Base-by-base conservation (phyloP, 2,113 vertebrate species). In the Prionailurus bengalensis region DNA sequence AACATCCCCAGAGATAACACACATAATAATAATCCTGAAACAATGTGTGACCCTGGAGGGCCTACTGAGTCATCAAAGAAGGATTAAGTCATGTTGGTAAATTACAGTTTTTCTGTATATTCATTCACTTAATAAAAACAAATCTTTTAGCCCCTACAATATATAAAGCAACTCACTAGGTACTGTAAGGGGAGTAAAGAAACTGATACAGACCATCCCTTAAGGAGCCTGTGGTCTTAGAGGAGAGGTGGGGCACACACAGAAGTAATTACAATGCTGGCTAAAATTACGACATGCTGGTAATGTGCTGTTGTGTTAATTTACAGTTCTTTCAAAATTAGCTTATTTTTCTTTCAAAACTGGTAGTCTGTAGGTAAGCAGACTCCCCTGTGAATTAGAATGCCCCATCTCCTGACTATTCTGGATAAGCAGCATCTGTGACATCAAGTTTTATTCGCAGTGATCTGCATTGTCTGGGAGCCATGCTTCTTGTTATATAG, bases 241-340 rank as follows among this genome's bases (percentile, higher is more conserved):
- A 82, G 23, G 53, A 66, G 45, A 80, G 48, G 63, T 36, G 31
- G 36, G 31, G 14, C 8, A 79, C 33, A 36, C 29, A 73, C 5
- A 1, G 5, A 73, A 42, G 45, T 79, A 85, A 91, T 89, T 71
- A 92, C 10, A 80, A 48, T 65, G 85, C 21, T 74, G 73, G 81
- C 12, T 53, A 74, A 80, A 93, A 82, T 65, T 39, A 78, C 21
- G 10, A 74, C 63, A 63, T 14, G 5, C 76, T 15, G 8, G 25
- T 39, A 68, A 91, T 45, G 16, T 48, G 65, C 53, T 87, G 29
- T 33, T 73, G 5, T 79, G 48, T 74, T 86, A 29, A 45, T 89
- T 95, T 89, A 92, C 15, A 78, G 27, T 80, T 95, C 21, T 82
- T 98, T 96, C 45, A 94, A 89, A 89, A 89, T 79, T 76, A 89